Evolutionary conservation across 30 jellyfish, hydroid and myxozoan species (phyloP), one percentile per base, ranked within the genome.

Genomic region (Turritopsis rubra): DNA sequence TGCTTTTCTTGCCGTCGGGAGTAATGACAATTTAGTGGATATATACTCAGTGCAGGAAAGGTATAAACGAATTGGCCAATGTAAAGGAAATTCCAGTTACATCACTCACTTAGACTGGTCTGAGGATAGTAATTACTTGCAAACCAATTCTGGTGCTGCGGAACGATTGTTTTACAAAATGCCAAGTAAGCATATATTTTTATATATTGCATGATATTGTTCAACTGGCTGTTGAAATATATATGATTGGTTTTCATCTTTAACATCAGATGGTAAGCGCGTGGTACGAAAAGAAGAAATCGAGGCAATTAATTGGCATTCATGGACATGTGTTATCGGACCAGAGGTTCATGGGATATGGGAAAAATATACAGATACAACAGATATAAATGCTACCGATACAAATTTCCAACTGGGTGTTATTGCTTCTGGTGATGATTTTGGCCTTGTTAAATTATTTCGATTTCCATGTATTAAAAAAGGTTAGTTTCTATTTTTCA

Each of bases 71-170:
- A 95, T 92, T 81, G 98, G 98, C 24, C 96, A 85, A 73, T 92
- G 98, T 85, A 92, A 92, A 77, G 98, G 98, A 13, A 92, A 93
- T 29, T 87, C 98, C 9, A 92, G 98, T 84, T 87, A 86, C 87
- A 92, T 92, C 75, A 92, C 98, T 52, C 98, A 92, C 72, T 21
- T 92, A 29, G 98, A 92, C 79, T 92, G 95, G 87, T 92, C 98
- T 1, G 96, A 87, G 21, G 98, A 92, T 66, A 92, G 98, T 89
- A 84, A 85, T 52, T 92, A 92, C 86, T 68, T 92, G 22, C 98
- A 92, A 83, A 92, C 98, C n/a, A 92, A 92, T 52, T 92, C 98
- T 16, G 96, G 96, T 22, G 96, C 96, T 21, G 92, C 98, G 8
- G 98, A 92, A 80, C 75, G 98, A 41, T 83, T 92, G 83, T 92